phyloP scores from a whole-genome alignment of 2,113 vertebrate species.

The Rhagologus leucostigma region DNA sequence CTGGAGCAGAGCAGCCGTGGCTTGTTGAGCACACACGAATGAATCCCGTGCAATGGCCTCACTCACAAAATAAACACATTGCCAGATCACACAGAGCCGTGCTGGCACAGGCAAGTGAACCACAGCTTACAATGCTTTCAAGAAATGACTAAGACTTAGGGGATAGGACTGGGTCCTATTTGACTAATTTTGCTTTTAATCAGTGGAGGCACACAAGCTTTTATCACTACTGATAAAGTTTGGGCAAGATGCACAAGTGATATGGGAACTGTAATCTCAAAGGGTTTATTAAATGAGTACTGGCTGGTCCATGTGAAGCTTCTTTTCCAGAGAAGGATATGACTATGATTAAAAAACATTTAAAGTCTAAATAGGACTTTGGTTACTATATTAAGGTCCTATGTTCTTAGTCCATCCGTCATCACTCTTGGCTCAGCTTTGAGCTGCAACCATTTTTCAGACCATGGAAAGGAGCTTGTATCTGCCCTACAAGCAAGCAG shows the following conservation, averaged over 20 bases:
- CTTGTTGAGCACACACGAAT: background rate
- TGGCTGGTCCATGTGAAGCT: background rate
- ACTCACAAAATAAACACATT: fast-evolving
- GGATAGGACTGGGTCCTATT: background rate
- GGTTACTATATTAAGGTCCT: background rate
- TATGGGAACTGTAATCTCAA: background rate
- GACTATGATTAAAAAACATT: background rate
- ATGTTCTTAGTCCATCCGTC: background rate
- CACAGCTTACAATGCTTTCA: background rate
- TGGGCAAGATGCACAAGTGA: background rate
- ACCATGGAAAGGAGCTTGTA: background rate
- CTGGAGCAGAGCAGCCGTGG: background rate
- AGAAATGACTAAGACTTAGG: background rate
- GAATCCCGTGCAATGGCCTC: background rate
- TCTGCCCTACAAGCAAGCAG: background rate
- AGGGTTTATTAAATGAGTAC: background rate
- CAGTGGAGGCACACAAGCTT: background rate
- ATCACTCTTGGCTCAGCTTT: background rate
- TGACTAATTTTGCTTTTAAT: background rate
- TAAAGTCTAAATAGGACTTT: background rate
- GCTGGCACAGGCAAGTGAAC: background rate
- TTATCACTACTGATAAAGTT: background rate
- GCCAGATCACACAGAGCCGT: background rate
- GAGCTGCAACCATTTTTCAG: background rate
- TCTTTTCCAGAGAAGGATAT: background rate